These are phyloP conservation scores for Myotis yumanensis DNA, from an alignment of 2,113 vertebrate species.

Conservation along the genomic window DNA sequence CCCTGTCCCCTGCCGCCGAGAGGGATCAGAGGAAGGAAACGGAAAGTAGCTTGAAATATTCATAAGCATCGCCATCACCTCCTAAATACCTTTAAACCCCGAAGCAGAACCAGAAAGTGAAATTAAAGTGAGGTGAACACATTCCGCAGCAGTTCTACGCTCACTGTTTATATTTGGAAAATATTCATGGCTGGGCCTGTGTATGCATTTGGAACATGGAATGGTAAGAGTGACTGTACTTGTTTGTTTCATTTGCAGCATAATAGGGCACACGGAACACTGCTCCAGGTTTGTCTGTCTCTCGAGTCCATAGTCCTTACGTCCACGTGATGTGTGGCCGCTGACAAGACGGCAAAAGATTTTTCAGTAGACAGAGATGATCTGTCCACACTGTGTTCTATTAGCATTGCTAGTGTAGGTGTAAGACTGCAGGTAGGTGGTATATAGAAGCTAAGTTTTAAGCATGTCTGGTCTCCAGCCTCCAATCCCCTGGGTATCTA, in stretches of 20 bases:
- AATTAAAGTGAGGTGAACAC: not conserved
- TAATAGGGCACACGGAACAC: not conserved
- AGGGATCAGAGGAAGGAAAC: not conserved
- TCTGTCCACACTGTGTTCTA: not conserved
- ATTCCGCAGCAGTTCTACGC: not conserved
- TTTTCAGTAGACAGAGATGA: not conserved
- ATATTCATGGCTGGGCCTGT: rapidly evolving
- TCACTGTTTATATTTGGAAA: not conserved
- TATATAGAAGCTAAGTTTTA: not conserved
- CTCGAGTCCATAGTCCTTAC: not conserved
- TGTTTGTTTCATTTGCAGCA: not conserved
- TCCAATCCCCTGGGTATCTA: not conserved
- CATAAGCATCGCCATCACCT: not conserved
- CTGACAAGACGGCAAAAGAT: rapidly evolving
- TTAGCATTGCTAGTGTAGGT: not conserved
- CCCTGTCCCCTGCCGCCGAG: rapidly evolving
- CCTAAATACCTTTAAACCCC: not conserved
- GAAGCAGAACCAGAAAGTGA: not conserved
- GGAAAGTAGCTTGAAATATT: not conserved
- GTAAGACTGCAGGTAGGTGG: not conserved
- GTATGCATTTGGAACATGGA: not conserved
- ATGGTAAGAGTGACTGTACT: not conserved
- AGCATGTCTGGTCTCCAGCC: not conserved
- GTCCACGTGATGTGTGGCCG: not conserved
- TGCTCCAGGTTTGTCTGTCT: not conserved